Evolutionary conservation across 1,140 invertebrate genomes (phyloP).

Genomic region (Globodera ellingtonae): DNA sequence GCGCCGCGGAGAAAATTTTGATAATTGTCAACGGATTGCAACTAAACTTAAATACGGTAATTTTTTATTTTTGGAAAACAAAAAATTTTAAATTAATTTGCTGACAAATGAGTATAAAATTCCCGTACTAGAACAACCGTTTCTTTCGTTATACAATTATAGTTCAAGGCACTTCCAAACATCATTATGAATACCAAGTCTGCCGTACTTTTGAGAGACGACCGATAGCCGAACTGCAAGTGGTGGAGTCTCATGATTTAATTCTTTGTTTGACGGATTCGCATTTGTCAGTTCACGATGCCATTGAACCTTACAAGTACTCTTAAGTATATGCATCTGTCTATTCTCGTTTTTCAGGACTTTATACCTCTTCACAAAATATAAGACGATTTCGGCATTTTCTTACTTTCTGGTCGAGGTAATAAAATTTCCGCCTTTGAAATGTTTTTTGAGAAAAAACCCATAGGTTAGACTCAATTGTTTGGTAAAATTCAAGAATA

Average conservation of each 20-base stretch:
- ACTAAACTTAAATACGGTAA: slow-evolving; percentile 6
- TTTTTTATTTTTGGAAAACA: neutral
- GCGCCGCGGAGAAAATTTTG: no score
- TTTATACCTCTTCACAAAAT: slow-evolving; percentile 35
- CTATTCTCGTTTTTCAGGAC: slow-evolving; percentile 25
- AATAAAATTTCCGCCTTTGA: neutral
- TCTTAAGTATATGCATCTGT: slow-evolving; percentile 2
- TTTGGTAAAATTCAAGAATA: slow-evolving; percentile 25
- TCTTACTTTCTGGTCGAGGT: slow-evolving; percentile 41
- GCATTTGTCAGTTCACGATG: slow-evolving; percentile 38
- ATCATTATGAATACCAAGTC: slow-evolving; percentile 44
- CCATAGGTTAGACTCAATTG: neutral
- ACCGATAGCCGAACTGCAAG: slow-evolving; percentile 42
- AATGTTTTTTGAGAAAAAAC: neutral
- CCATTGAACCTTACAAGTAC: slow-evolving; percentile 35
- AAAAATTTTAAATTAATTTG: neutral
- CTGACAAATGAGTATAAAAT: neutral
- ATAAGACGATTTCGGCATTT: slow-evolving; percentile 45
- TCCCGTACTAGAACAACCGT: neutral
- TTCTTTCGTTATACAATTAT: slow-evolving; percentile 18
- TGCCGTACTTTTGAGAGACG: slow-evolving; percentile 43
- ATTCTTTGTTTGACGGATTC: slow-evolving; percentile 45
- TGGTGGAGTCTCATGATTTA: slow-evolving; percentile 45
- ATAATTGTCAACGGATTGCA: no score
- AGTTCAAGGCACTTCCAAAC: slow-evolving; percentile 23